Base-by-base conservation (phyloP, 2,113 vertebrate species). In the Leucosticte australis region DNA sequence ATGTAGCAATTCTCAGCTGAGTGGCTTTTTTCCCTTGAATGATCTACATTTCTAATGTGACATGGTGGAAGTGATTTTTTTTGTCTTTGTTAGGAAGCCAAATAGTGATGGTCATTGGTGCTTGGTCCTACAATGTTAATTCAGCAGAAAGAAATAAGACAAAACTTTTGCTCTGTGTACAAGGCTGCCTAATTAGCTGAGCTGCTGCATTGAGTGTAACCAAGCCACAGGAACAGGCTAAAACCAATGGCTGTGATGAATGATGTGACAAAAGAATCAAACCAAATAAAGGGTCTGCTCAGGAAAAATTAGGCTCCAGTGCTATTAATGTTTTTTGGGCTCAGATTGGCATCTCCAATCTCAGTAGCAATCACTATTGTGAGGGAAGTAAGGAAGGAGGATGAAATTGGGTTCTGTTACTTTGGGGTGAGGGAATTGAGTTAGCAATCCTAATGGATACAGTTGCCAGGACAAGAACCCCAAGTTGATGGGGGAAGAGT, bases 161-260 rank as follows among this genome's bases (percentile, higher is more conserved):
- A 53, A 93, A 95, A 89, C 52, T 92, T 94, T 47, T 83, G 31
- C 33, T 82, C 73, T 86, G 30, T 35, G 30, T 59, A 79, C 39
- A 55, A 68, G 47, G 39, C 82, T 2, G 1, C 44, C 10, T 68
- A 90, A 94, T 90, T 78, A 92, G 53, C 39, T 88, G 81, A 95
- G 39, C 39, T 60, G 39, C 65, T 88, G 68, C 46, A 62, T 33
- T 83, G 75, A 89, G 9, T 56, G 50, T 52, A 75, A 86, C 50
- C 1, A 7, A 92, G 79, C 74, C 73, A 88, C 35, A 87, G 49
- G 44, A 93, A 87, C 37, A 52, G 73, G 17, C 27, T 78, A 71
- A 90, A 92, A 39, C 47, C 7, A 9, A 88, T 67, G 75, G 33
- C 65, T 91, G 59, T 96, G 94, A 95, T 84, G 82, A 82, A 96